Evolutionary conservation across 2,888 invertebrate species (phyloP).

Genomic region (Pheosia gnoma): DNA sequence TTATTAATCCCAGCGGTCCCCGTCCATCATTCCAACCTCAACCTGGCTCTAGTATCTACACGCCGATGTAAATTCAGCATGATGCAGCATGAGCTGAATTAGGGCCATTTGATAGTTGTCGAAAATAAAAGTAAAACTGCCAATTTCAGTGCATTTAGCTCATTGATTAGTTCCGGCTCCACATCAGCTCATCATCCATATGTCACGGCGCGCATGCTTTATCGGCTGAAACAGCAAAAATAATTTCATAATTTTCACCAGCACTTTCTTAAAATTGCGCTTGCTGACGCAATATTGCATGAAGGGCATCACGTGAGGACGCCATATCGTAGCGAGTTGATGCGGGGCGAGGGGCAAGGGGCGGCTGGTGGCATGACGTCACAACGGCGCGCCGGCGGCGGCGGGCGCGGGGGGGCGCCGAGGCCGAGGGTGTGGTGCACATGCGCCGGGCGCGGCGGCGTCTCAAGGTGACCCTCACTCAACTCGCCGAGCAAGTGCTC

Average conservation of each 20-base stretch:
- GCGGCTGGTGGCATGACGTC: conserved; percentile 62
- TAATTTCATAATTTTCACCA: conserved; percentile 38
- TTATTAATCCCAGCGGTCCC: too few species aligned
- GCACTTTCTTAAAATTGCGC: conserved; percentile 42
- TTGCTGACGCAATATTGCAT: conserved; percentile 58
- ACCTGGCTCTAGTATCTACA: too few species aligned
- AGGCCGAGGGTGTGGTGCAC: conserved; percentile 80
- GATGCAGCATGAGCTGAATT: too few species aligned
- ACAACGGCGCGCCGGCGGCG: conserved; percentile 36
- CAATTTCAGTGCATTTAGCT: too few species aligned
- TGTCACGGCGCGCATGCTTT: too few species aligned
- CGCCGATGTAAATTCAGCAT: too few species aligned
- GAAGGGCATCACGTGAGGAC: conserved; percentile 71
- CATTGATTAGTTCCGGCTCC: too few species aligned
- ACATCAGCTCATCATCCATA: too few species aligned
- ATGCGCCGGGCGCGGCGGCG: conserved; percentile 69
- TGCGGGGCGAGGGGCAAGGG: conserved; percentile 27
- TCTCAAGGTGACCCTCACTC: conserved; percentile 80
- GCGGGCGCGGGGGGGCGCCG: conserved; percentile 40
- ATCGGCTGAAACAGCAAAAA: too few species aligned
- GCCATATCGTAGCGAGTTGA: conserved; percentile 22
- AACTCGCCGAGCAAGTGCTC: conserved; percentile 62
- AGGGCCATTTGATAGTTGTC: too few species aligned
- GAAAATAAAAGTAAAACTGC: too few species aligned
- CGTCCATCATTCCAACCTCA: too few species aligned